These are phyloP conservation scores for Apodemia duryi DNA, from an alignment of 2,888 invertebrate genomes.

Conservation along the genomic window DNA sequence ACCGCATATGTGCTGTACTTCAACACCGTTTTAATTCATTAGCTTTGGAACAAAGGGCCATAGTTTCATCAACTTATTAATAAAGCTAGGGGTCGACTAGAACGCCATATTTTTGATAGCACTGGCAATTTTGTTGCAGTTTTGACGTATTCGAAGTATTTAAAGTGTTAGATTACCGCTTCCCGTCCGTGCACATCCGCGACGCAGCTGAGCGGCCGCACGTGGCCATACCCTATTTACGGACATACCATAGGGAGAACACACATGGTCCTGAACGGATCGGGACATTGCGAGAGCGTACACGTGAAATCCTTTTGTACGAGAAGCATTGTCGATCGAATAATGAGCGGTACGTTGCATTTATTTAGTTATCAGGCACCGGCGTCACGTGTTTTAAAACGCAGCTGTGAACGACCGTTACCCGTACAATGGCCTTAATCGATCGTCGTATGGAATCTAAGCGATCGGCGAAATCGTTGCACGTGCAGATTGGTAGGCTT, in stretches of 20 bases:
- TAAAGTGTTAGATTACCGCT: conserved; percentile 73
- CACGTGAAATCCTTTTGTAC: conserved; percentile 79
- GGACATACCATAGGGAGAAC: conserved; percentile 75
- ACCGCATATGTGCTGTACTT: conserved; percentile 65
- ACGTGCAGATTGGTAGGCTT: conserved; percentile 61
- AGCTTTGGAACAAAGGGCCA: conserved; percentile 55
- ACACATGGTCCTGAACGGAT: conserved; percentile 78
- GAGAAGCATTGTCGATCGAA: conserved; percentile 70
- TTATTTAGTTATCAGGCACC: conserved; percentile 78
- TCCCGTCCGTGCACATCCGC: conserved; percentile 75
- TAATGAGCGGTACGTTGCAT: conserved; percentile 77
- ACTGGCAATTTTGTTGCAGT: conserved; percentile 26
- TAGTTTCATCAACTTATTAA: conserved; percentile 1
- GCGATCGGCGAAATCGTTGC: conserved; percentile 68
- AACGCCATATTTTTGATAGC: not conserved
- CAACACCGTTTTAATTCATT: conserved; percentile 74
- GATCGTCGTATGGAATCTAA: conserved; percentile 68
- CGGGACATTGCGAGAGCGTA: conserved; percentile 73
- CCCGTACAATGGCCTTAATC: conserved; percentile 78
- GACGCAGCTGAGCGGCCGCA: conserved; percentile 76
- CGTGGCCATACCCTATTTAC: conserved; percentile 79
- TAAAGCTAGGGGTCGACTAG: conserved; percentile 10
- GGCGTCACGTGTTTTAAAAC: conserved; percentile 69
- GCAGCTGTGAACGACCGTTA: conserved; percentile 79
- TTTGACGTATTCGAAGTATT: conserved; percentile 46